Evolutionary conservation across 2,888 invertebrate genomes (phyloP).

Genomic region (Stenichneumon culpator): DNA sequence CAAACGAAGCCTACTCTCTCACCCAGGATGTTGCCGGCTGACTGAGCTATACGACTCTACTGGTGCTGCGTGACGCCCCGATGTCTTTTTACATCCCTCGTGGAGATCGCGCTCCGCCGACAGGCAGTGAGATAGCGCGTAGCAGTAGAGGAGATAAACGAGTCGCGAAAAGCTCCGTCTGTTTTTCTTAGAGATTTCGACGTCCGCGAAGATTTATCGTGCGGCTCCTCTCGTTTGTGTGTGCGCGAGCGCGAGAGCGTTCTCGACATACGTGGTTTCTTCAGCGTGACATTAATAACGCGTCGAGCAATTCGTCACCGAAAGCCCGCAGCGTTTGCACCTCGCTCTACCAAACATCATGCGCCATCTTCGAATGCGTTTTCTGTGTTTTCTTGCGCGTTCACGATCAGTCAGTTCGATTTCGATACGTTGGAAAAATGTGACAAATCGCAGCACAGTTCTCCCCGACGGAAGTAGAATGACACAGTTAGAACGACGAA

Average conservation of each 20-base stretch:
- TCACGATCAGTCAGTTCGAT: conserved; percentile 47
- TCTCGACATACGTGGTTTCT: conserved; percentile 46
- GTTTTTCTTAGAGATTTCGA: conserved; percentile 63
- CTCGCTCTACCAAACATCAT: not conserved
- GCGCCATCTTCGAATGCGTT: conserved; percentile 28
- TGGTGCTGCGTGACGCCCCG: conserved; percentile 1
- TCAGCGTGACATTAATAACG: conserved; percentile 67
- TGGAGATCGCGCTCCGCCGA: conserved; percentile 4
- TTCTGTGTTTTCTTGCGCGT: conserved; percentile 34
- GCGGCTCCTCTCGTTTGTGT: conserved; percentile 27
- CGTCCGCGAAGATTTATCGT: conserved; percentile 59
- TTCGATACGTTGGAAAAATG: conserved; percentile 19
- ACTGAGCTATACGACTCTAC: not conserved
- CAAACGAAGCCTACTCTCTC: conserved; percentile 7
- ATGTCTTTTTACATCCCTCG: conserved; percentile 22
- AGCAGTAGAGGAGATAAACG: conserved; percentile 58
- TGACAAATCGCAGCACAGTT: conserved; percentile 50
- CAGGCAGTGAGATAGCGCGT: conserved; percentile 11
- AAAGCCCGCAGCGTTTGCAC: conserved; percentile 2
- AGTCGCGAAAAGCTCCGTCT: conserved; percentile 42
- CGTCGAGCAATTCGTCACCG: conserved; percentile 55
- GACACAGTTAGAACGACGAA: not conserved
- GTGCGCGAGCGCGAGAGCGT: conserved; percentile 16
- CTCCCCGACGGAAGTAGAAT: not conserved
- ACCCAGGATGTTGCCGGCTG: conserved; percentile 4